Base-by-base conservation (phyloP, 2,797 vertebrate species). In the Micropoecilia bifurca region DNA sequence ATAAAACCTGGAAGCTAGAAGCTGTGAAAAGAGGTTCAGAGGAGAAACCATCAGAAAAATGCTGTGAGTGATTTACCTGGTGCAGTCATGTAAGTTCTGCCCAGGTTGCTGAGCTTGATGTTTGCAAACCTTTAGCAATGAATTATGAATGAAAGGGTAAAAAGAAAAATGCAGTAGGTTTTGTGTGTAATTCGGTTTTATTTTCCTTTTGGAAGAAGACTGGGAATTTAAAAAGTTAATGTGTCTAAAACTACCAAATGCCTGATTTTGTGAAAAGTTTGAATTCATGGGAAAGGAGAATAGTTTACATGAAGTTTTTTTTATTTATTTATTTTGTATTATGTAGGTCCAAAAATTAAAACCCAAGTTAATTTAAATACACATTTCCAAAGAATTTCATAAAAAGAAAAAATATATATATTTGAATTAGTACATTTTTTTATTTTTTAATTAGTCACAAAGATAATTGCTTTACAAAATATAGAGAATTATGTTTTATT, bases 111-210 rank as follows among this genome's bases (percentile, higher is more conserved):
- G 77, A 90, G 85, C 81, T 89, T 87, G 82, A 83, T 88, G 78
- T 91, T 87, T 89, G 83, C 80, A 88, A 92, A 91, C 85, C 81
- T 91, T 89, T 78, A 55, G 39, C 20, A 12, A 79, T 93, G 83
- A 95, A 92, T 93, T 93, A 93, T 94, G 80, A 92, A 94, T 91
- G 85, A 71, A 28, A 71, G 25, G 13, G 10, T 9, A 71, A 12
- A 71, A 71, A 13, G 68, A 25, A 53, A 53, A 22, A 25, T 50
- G 18, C 20, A 50, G 48, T 25, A 22, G 22, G 22, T 25, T 53
- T 53, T 53, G 25, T 25, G 50, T 25, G 22, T 25, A 25, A 53
- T 7, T 53, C 7, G 25, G 20, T 25, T 53, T 53, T 53, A 50
- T 53, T 53, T 53, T 53, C 50, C 22, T 53, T 53, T 53, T 53